Evolutionary conservation across 2,888 invertebrate genomes (phyloP), one percentile per base, ranked within the genome.

Genomic region (Lasius fuliginosus): DNA sequence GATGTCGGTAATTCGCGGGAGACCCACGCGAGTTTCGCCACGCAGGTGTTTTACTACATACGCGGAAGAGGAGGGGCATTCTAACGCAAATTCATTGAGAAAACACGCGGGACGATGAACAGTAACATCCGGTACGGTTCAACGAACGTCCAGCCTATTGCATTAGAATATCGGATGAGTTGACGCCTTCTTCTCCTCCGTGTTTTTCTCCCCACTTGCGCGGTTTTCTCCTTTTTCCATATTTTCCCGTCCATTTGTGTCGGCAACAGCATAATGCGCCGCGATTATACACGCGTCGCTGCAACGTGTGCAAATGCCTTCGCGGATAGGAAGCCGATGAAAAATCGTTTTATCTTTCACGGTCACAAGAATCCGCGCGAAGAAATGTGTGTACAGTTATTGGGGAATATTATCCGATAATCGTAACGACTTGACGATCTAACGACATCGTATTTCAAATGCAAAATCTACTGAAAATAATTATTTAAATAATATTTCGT

Each of bases 161-260:
- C 89, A 92, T 92, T 93, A 92, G 93, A 93, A 93, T 93, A 93
- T 93, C 92, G 91, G 89, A 92, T 91, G 90, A 90, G 88, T 90
- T 86, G 83, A 91, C 92, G 89, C 91, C 91, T 90, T 86, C 87
- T 85, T 85, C 88, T 82, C n/a, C 53, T 53, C n/a, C n/a, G 8
- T 53, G 6, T 82, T 83, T 86, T 88, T 77, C 68, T 77, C 77
- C 79, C 81, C 84, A 85, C 68, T 87, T 76, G 74, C 71, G 87
- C 69, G 75, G 73, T 85, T 81, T 79, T 82, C 85, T 79, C 83
- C 86, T 58, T 60, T 58, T 46, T 46, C 15, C 27, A 30, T 6
- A 42, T 42, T 58, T 68, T 40, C 8, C 76, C n/a, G 15, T 67
- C 42, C 30, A 53, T 77, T 3, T 42, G 33, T 36, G 65, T 53